Percentiles rank a stretch among this genome's conserved stretches.
These are phyloP conservation scores for Aspiorhynchus laticeps DNA, from an alignment of 2,113 vertebrate genomes.

Conservation along the genomic window DNA sequence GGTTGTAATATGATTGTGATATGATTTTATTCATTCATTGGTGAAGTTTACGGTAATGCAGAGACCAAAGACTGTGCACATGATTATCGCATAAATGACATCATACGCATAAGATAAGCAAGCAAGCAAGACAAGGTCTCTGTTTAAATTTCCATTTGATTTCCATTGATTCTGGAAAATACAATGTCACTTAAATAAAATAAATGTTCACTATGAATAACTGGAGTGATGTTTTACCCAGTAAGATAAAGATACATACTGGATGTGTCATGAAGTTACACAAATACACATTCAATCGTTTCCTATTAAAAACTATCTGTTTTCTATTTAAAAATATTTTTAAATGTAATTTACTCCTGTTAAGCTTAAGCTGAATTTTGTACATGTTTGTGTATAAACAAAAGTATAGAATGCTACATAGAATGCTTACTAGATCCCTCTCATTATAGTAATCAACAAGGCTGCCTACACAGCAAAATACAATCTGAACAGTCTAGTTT, in stretches of 20 bases:
- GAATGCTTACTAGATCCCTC: background rate
- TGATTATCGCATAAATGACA: background rate
- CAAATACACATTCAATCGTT: no score
- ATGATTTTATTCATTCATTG: background rate
- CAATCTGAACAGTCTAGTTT: background rate
- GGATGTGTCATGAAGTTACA: no score
- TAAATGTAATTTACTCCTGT: background rate
- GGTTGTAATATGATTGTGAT: background rate
- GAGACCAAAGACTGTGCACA: background rate
- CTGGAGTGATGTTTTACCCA: no score
- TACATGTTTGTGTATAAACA: background rate
- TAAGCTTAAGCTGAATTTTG: background rate
- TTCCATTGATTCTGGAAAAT: background rate
- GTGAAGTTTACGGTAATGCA: background rate
- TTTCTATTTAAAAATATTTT: background rate
- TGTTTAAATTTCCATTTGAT: background rate
- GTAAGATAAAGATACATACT: no score
- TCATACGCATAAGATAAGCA: background rate
- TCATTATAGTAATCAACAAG: background rate
- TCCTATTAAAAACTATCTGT: background rate
- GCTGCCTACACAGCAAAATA: background rate
- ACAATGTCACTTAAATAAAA: background rate
- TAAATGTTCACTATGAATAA: no score
- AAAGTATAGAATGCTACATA: no score
- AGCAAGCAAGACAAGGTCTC: background rate